Percentiles rank a stretch among this genome's conserved stretches.
Evolutionary conservation across 2,888 invertebrate species (phyloP).

Genomic region (Agrilus biguttatus): DNA sequence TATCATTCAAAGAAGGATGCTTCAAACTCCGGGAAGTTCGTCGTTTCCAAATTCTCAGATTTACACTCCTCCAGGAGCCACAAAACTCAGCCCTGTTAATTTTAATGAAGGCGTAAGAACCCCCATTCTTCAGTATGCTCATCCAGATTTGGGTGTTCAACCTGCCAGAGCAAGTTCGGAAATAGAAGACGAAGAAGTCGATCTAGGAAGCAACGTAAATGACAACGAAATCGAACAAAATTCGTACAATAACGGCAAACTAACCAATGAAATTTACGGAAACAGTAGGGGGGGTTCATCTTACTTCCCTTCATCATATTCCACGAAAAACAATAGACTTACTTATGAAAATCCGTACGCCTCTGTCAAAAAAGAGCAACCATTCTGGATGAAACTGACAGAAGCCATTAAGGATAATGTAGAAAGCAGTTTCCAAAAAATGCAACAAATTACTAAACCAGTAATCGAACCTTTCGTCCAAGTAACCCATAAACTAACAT

Average conservation of each 20-base stretch:
- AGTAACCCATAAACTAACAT: conserved; percentile 65
- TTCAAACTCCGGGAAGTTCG: conserved; percentile 49
- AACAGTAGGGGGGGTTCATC: conserved; percentile 19
- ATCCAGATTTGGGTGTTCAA: conserved; percentile 65
- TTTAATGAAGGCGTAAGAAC: conserved; percentile 58
- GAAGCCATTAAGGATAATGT: conserved; percentile 60
- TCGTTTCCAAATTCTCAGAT: conserved; percentile 50
- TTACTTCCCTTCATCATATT: conserved; percentile 24
- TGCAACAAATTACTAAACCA: conserved; percentile 51
- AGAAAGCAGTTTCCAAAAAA: conserved; percentile 52
- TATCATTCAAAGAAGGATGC: conserved; percentile 55
- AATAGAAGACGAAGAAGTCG: conserved; percentile 20
- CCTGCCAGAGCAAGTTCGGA: conserved; percentile 48
- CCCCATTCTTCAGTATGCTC: conserved; percentile 65
- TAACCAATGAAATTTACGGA: conserved; percentile 5
- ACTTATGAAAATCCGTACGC: conserved; percentile 44
- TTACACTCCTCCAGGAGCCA: conserved; percentile 47
- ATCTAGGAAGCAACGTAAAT: conserved; percentile 17
- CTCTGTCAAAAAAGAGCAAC: conserved; percentile 44
- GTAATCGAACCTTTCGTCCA: conserved; percentile 62
- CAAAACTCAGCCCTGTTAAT: conserved; percentile 39
- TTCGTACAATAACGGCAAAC: conserved; percentile 8
- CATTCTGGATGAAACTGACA: conserved; percentile 59
- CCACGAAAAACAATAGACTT: conserved; percentile 31
- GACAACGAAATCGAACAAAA: conserved; percentile 15